Percentiles rank a stretch among this genome's conserved stretches.
Conservation (phyloP, 37 sponge, comb jelly and placozoan species). For the Sycon ciliatum region DNA sequence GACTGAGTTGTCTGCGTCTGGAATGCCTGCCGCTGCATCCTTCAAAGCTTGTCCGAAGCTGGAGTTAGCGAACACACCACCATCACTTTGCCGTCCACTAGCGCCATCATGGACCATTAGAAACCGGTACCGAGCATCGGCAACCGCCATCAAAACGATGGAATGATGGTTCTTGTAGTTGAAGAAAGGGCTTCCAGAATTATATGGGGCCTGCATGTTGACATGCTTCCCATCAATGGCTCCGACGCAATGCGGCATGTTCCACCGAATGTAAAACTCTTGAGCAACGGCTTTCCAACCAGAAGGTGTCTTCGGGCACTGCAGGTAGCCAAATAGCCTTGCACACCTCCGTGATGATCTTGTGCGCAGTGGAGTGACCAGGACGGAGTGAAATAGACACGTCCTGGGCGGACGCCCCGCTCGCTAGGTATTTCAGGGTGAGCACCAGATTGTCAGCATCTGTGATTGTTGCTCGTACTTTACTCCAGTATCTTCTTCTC, state of each 20-base stretch:
- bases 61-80: constrained; percentile 30
- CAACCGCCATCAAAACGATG: background rate
- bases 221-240: too few relatives aligned
- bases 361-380: too few relatives aligned
- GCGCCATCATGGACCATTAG: constrained; percentile 27
- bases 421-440: constrained; percentile 30
- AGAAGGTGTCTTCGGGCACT: too few relatives aligned
- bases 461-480: constrained; percentile 16
- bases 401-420: too few relatives aligned
- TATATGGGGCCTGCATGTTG: too few relatives aligned
- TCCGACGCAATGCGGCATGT: constrained; percentile 27
- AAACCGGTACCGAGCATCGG: constrained; percentile 1
- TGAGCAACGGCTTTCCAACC: constrained; percentile 23
- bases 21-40: constrained; percentile 3
- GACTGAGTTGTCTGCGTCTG: background rate
- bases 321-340: constrained; percentile 33
- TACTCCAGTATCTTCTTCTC: too few relatives aligned
- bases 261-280: constrained; percentile 25
- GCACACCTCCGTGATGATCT: too few relatives aligned
- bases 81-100: constrained; percentile 40
- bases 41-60: constrained; percentile 27
- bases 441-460: constrained; percentile 30
- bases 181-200: too few relatives aligned
- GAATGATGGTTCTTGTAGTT: too few relatives aligned
- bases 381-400: too few relatives aligned